Conservation (phyloP, 2,113 vertebrate genomes). For the Spea bombifrons region DNA sequence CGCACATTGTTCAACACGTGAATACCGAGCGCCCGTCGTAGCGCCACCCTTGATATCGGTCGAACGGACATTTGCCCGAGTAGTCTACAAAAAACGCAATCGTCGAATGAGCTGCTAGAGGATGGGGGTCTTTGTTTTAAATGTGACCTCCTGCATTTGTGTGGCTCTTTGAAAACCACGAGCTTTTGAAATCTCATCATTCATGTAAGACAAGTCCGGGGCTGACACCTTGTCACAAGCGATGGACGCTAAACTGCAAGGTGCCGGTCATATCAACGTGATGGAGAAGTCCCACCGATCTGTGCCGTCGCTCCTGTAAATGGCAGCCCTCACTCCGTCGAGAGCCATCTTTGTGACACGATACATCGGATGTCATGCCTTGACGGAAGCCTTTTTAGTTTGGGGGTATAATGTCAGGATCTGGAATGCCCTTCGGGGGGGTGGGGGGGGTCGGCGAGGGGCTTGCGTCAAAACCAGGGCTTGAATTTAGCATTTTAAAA, state of each 20-base stretch:
- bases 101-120: no score
- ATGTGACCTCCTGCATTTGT: no score
- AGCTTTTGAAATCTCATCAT: conserved; percentile 58
- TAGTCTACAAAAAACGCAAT: no score
- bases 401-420: conserved; percentile 57
- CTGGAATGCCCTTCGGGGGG: conserved; percentile 72
- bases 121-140: no score
- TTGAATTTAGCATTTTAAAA: conserved; percentile 45
- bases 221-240: conserved; percentile 82
- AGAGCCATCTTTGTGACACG: conserved; percentile 73
- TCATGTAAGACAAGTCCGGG: conserved; percentile 65
- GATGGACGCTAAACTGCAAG: conserved; percentile 72
- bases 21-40: no score
- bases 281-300: conserved; percentile 62
- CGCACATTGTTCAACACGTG: no score
- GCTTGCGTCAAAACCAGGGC: conserved; percentile 56
- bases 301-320: conserved; percentile 71
- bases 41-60: no score
- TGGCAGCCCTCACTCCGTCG: conserved; percentile 78
- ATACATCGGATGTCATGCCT: conserved; percentile 73
- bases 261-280: conserved; percentile 79
- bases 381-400: conserved; percentile 74
- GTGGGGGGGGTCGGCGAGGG: conserved; percentile 53
- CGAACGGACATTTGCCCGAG: no score
- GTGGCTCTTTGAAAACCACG: no score